Evolutionary conservation across 2,113 vertebrate genomes (phyloP).

Genomic region (Istiophorus platypterus): DNA sequence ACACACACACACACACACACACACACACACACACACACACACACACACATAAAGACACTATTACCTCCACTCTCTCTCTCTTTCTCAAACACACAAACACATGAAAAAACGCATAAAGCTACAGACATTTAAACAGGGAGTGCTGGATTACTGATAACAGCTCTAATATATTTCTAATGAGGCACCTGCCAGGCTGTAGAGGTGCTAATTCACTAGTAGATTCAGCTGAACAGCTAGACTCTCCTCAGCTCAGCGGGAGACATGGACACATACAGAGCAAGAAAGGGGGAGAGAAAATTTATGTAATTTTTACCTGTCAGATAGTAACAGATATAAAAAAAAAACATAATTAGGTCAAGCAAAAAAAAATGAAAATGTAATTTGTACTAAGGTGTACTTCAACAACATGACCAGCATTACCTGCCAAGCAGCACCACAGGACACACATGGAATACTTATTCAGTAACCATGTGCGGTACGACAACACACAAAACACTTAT

Average conservation of each 20-base stretch:
- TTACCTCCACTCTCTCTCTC: neutral
- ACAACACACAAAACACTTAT: slow-evolving; percentile 10
- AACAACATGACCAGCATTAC: slow-evolving; percentile 21
- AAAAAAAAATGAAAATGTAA: slow-evolving; percentile 13
- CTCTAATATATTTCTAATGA: slow-evolving; percentile 81
- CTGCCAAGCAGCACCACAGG: neutral
- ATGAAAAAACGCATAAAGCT: slow-evolving; percentile 23
- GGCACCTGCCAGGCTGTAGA: slow-evolving; percentile 74
- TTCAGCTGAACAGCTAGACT: slow-evolving; percentile 72
- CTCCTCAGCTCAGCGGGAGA: slow-evolving; percentile 69
- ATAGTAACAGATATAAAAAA: slow-evolving; percentile 50
- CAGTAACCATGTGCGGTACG: neutral
- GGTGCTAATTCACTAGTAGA: slow-evolving; percentile 73
- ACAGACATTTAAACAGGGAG: slow-evolving; percentile 59
- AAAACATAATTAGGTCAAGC: slow-evolving; percentile 56
- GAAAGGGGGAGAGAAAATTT: slow-evolving; percentile 39
- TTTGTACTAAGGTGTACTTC: slow-evolving; percentile 26
- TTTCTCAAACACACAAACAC: neutral
- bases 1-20: neutral
- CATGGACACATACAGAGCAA: slow-evolving; percentile 55
- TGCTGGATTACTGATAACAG: slow-evolving; percentile 73
- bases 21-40: neutral
- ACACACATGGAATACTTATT: neutral
- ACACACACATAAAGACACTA: neutral
- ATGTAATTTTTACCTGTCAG: slow-evolving; percentile 57